Conservation (phyloP, 2,888 invertebrate genomes). For the Amphiduros pacificus region DNA sequence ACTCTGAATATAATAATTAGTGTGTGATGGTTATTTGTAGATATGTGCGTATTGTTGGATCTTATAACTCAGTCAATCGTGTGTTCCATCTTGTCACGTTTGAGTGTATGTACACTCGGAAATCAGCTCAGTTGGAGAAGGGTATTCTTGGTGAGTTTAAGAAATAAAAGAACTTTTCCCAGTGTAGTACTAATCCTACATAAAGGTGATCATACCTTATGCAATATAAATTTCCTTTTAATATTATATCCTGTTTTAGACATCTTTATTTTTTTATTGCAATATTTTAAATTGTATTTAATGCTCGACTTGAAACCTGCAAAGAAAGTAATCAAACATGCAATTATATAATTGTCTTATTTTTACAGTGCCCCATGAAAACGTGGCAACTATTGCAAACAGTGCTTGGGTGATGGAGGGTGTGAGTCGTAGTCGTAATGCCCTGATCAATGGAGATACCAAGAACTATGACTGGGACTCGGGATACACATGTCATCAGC, state of each 20-base stretch:
- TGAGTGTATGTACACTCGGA: slow-evolving; percentile 83
- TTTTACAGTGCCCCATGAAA: slow-evolving; percentile 73
- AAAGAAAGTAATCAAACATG: no score
- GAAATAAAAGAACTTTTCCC: no score
- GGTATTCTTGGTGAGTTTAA: slow-evolving; percentile 68
- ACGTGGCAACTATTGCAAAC: slow-evolving; percentile 87
- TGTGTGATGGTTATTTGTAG: no score
- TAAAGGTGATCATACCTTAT: not conserved
- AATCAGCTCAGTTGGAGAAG: slow-evolving; percentile 73
- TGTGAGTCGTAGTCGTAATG: slow-evolving; percentile 88
- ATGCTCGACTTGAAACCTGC: not conserved
- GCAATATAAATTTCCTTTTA: not conserved
- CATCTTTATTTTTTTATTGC: not conserved
- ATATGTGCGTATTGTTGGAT: slow-evolving; percentile 70
- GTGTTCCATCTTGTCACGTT: slow-evolving; percentile 91
- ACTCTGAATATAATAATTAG: no score
- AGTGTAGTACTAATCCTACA: not conserved
- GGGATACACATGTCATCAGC: slow-evolving; percentile 95
- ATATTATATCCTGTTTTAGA: not conserved
- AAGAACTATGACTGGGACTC: slow-evolving; percentile 98
- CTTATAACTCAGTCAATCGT: slow-evolving; percentile 92
- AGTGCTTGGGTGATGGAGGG: slow-evolving; percentile 96
- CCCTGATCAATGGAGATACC: slow-evolving; percentile 92
- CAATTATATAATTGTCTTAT: not conserved
- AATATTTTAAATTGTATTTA: not conserved